phyloP scores from a whole-genome alignment of 2,888 invertebrate species.

The Volucella inflata region DNA sequence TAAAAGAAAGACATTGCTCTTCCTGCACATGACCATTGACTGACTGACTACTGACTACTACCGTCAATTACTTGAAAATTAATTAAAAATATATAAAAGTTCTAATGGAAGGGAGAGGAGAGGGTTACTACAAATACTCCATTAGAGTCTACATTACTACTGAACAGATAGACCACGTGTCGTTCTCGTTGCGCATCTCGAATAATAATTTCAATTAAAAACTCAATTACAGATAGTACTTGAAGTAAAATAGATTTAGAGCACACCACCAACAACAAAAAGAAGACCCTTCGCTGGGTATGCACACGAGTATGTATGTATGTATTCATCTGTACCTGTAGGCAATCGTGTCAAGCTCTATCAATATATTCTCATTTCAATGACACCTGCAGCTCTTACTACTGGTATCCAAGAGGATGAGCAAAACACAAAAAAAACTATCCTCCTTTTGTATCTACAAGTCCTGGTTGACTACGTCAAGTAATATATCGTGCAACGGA shows the following conservation, averaged over 20 bases:
- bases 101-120: neutral
- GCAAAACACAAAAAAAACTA: neutral
- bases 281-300: neutral
- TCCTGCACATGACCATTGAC: neutral
- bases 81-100: slow-evolving; percentile 65
- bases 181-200: slow-evolving; percentile 45
- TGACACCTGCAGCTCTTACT: slow-evolving; percentile 20
- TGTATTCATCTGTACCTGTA: slow-evolving; percentile 5
- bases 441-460: slow-evolving; percentile 28
- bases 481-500: slow-evolving; percentile 64
- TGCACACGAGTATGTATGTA: no score
- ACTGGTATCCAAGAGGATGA: slow-evolving; percentile 14
- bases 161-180: slow-evolving; percentile 1
- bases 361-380: slow-evolving; percentile 58
- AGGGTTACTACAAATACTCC: slow-evolving; percentile 17
- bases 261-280: slow-evolving; percentile 19
- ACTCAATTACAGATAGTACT: slow-evolving; percentile 78
- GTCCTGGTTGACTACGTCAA: slow-evolving; percentile 14
- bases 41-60: slow-evolving; percentile 6
- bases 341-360: slow-evolving; percentile 26
- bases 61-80: slow-evolving; percentile 63
- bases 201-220: slow-evolving; percentile 78
- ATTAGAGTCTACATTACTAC: slow-evolving; percentile 12
- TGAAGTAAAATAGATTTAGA: slow-evolving; percentile 67
- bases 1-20: slow-evolving; percentile 39